A percentile compares a stretch with the other conserved stretches of the same genome.
These are phyloP conservation scores for Amazona ochrocephala DNA, from an alignment of 2,797 vertebrate genomes.

Conservation along the genomic window DNA sequence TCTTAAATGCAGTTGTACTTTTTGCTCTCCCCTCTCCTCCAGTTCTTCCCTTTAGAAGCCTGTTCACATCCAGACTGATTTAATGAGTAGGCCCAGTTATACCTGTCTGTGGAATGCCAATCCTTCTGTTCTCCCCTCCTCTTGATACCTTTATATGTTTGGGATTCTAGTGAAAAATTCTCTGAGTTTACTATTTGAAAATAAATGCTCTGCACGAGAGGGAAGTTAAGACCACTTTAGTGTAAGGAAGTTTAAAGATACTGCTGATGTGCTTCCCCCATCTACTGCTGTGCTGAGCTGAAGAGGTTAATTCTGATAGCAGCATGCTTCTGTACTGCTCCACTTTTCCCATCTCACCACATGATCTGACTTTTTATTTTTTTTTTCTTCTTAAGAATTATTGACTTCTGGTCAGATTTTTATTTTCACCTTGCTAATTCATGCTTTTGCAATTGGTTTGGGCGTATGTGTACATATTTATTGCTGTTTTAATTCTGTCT, in stretches of 20 bases:
- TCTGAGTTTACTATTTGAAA: not conserved
- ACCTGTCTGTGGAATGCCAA: fast-evolving
- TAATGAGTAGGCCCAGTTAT: not conserved
- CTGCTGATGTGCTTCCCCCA: not conserved
- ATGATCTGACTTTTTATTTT: not conserved
- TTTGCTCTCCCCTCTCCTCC: not conserved
- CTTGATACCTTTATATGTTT: not conserved
- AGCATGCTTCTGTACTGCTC: not conserved
- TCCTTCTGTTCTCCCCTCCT: not conserved
- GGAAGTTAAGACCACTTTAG: not conserved
- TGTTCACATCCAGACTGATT: not conserved
- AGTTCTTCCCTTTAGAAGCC: not conserved
- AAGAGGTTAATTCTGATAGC: not conserved
- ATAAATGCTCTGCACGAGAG: not conserved
- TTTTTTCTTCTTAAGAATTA: not conserved
- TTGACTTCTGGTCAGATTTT: not conserved
- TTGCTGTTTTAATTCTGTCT: not conserved
- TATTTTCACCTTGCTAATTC: not conserved
- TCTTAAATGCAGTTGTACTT: not conserved
- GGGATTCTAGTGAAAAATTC: not conserved
- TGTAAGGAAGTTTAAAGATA: not conserved
- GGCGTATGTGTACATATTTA: too few relatives aligned
- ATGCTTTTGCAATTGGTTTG: not conserved
- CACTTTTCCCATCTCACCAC: fast-evolving
- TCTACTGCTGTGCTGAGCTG: not conserved